Percentiles rank a stretch among this genome's conserved stretches.
Conservation (phyloP, 2,888 invertebrate genomes). For the Phytoseiulus persimilis region DNA sequence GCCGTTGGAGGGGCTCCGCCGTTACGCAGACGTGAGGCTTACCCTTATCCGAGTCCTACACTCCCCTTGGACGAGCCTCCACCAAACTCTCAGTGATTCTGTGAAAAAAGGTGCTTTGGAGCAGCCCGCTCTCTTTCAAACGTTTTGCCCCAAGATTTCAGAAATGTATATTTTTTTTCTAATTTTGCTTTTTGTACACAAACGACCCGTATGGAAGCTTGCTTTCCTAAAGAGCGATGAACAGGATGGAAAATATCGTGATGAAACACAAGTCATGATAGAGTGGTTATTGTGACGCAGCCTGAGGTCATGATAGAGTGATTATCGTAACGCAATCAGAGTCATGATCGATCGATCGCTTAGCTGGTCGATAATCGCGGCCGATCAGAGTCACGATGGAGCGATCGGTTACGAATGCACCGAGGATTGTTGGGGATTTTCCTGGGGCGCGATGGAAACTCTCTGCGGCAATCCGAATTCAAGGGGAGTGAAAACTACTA, state of each 20-base stretch:
- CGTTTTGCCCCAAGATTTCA: background rate
- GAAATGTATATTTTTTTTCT: background rate
- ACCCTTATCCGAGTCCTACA: conserved; percentile 10
- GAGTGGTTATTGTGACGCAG: background rate
- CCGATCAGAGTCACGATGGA: background rate
- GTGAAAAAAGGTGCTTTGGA: background rate
- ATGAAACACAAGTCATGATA: background rate
- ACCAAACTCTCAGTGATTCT: background rate
- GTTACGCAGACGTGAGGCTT: conserved; percentile 31
- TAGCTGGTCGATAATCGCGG: background rate
- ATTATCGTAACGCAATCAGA: background rate
- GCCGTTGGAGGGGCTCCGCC: conserved; percentile 28
- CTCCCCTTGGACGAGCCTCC: background rate
- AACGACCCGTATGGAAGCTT: background rate
- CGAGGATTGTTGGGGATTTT: too few relatives aligned
- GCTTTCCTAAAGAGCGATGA: background rate
- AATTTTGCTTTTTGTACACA: background rate
- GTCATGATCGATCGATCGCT: background rate
- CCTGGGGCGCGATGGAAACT: too few relatives aligned
- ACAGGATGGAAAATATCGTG: background rate
- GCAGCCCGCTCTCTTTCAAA: background rate
- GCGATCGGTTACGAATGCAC: background rate
- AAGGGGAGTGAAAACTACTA: too few relatives aligned
- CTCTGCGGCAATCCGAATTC: too few relatives aligned
- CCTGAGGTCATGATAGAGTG: background rate